Evolutionary conservation across 2,113 vertebrate genomes (phyloP), one percentile per base, ranked within the genome.

Genomic region (Ammodytes dubius): DNA sequence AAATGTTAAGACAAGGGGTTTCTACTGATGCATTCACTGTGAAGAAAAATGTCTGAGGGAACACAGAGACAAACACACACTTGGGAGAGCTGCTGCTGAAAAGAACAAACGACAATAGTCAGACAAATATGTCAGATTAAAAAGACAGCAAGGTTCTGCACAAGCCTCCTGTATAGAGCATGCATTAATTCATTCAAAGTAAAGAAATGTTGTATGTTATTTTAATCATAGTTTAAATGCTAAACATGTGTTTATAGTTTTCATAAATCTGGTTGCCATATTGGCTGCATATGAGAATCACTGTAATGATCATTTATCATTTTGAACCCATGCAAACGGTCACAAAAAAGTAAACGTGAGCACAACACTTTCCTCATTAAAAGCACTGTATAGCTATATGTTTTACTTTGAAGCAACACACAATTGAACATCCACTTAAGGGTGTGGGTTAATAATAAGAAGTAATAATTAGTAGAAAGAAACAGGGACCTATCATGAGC

Each of bases 11-110:
- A 78, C 74, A 56, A 68, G 52, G 45, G 43, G 3, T 61, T 76
- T 77, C 27, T 13, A 77, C 42, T 74, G 79, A 74, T 82, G 52
- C 74, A 71, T 87, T 87, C 79, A 72, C 71, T 76, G 63, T 43
- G 58, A 39, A 42, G 66, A 19, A 64, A 77, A 71, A 27, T 27
- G 64, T 79, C 67, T 37, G n/a, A 35, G 64, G 4, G 84, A 58
- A 54, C 45, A 14, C 43, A 68, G 65, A 87, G 47, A 72, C n/a
- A 53, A 76, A 63, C 74, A 76, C 77, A 85, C 43, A 61, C 49
- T n/a, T 7, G 17, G 68, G 17, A 43, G 57, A 67, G 52, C 0
- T 50, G 53, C 45, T 70, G 50, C 9, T 14, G 46, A 49, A 68
- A 7, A 54, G 50, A 43, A 15, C 74, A 79, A 70, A 47, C 19